Conservation (phyloP, 1,140 invertebrate genomes). For the Pseudomyrmex gracilis region DNA sequence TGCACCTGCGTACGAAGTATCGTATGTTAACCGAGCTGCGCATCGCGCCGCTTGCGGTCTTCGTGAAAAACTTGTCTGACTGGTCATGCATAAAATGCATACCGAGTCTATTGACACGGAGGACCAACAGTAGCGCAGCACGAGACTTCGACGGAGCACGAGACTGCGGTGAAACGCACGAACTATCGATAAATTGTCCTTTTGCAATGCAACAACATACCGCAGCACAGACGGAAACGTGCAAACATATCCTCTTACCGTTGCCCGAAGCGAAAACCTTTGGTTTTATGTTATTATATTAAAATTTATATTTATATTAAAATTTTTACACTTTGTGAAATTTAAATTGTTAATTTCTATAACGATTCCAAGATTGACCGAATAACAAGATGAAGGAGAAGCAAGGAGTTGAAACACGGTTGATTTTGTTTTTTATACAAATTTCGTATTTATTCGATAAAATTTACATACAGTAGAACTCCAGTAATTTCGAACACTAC, state of each 20-base stretch:
- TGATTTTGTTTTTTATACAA: no score
- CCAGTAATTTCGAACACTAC: no score
- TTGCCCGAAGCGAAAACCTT: background rate
- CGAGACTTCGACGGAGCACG: conserved; percentile 59
- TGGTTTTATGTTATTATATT: background rate
- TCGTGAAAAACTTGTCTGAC: conserved; percentile 72
- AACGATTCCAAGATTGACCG: no score
- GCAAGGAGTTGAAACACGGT: no score
- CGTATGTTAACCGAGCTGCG: conserved; percentile 60
- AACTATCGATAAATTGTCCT: conserved; percentile 55
- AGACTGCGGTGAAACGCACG: conserved; percentile 57
- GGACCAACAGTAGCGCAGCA: conserved; percentile 56
- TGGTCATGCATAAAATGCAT: conserved; percentile 70
- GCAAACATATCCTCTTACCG: background rate
- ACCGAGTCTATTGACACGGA: conserved; percentile 61
- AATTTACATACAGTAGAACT: no score
- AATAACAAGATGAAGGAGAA: no score
- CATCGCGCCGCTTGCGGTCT: conserved; percentile 63
- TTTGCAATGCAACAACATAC: conserved; percentile 51
- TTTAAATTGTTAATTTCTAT: no score
- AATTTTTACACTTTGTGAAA: no score
- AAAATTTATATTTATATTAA: no score
- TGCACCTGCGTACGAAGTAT: conserved; percentile 68
- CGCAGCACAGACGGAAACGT: conserved; percentile 16
- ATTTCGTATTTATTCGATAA: no score